These are phyloP conservation scores for Euplexia lucipara DNA, from an alignment of 2,888 invertebrate genomes.

Conservation along the genomic window DNA sequence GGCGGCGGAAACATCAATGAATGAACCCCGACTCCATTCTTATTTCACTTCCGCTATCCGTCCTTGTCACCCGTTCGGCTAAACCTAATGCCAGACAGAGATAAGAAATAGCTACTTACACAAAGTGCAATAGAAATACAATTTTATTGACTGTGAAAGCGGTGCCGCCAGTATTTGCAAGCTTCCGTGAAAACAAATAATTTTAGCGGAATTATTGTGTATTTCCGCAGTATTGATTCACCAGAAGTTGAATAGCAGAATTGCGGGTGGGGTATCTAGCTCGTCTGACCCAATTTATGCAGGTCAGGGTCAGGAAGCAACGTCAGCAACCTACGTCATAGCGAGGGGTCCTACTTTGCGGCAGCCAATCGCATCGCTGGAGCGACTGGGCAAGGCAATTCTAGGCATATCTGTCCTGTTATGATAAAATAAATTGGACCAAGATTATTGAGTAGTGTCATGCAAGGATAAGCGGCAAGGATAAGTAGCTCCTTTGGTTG, in stretches of 20 bases:
- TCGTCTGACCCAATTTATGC: slow-evolving; percentile 43
- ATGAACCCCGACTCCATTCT: slow-evolving; percentile 83
- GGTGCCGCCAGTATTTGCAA: slow-evolving; percentile 65
- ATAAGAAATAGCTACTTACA: slow-evolving; percentile 64
- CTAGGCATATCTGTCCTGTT: slow-evolving; percentile 11
- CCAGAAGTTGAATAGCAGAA: slow-evolving; percentile 8
- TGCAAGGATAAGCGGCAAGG: background rate
- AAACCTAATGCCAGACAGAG: slow-evolving; percentile 64
- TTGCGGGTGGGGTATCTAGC: slow-evolving; percentile 22
- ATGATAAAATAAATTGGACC: slow-evolving; percentile 13
- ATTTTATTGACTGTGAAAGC: slow-evolving; percentile 74
- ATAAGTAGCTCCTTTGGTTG: too few relatives aligned
- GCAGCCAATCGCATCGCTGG: slow-evolving; percentile 33
- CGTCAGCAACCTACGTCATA: slow-evolving; percentile 50
- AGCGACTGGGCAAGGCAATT: slow-evolving; percentile 28
- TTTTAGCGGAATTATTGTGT: slow-evolving; percentile 4
- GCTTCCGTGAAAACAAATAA: slow-evolving; percentile 48
- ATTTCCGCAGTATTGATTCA: slow-evolving; percentile 8
- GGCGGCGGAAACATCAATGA: slow-evolving; percentile 83
- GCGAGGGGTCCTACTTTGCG: slow-evolving; percentile 38
- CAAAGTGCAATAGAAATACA: slow-evolving; percentile 72
- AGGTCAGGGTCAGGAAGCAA: slow-evolving; percentile 50
- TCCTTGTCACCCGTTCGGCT: slow-evolving; percentile 72
- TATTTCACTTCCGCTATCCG: slow-evolving; percentile 80
- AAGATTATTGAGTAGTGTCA: slow-evolving; percentile 7